Evolutionary conservation across 1,140 invertebrate genomes (phyloP), one percentile per base, ranked within the genome.

Genomic region (Papilio aristodemus): DNA sequence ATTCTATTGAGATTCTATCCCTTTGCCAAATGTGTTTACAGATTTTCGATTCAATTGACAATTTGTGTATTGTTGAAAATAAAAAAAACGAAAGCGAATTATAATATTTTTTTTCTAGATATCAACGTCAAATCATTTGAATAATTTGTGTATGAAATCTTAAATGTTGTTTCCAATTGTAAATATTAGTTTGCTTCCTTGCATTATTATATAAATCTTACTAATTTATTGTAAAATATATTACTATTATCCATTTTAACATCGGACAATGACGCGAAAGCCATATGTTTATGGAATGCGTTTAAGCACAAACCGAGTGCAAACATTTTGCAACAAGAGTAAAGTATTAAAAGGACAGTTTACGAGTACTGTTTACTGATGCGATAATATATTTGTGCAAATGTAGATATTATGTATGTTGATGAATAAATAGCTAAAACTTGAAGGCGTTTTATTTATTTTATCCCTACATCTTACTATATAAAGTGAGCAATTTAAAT

Each of bases 381-480:
- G 80, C 82, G 81, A 87, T 81, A 88, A 88, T 81, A 85, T 83
- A 84, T 86, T 89, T 90, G 89, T 91, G 89, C 86, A 91, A 89
- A 90, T 91, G 87, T 91, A 91, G 87, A 91, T 90, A 91, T 89
- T 86, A 89, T 87, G 85, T 90, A 91, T 91, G 89, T 91, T 91
- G 88, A 89, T 89, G 89, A 90, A 90, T 91, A 91, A 91, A 91
- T 91, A 91, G 86, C 80, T 86, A 85, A 90, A 90, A 86, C 77
- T 83, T 79, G 41, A 39, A 67, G 19, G 73, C 41, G 72, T 75
- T 72, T 74, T 76, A 80, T 75, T 73, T 73, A 2, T 76, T 70
- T 25, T 2, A n/a, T 32, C 32, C 19, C 32, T 39, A 41, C 59
- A 43, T 46, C 19, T 39, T 17, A 38, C 27, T 62, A 67, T 10